Conservation (phyloP, 2,797 vertebrate genomes). For the Bovichtus diacanthus region DNA sequence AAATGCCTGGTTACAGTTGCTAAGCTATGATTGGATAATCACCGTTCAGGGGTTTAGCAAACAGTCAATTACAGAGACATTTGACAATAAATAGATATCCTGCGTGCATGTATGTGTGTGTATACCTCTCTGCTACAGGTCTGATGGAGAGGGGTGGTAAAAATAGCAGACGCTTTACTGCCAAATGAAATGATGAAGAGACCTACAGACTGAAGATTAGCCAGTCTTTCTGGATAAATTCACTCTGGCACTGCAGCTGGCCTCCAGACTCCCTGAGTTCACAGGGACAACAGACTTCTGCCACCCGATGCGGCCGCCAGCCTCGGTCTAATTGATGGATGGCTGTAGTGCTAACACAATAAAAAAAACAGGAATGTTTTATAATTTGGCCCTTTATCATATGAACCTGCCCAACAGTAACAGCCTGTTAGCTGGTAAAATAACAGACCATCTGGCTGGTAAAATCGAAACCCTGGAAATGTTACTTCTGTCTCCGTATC, state of each 20-base stretch:
- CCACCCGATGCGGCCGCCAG: conserved; percentile 11
- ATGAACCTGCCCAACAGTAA: conserved; percentile 1
- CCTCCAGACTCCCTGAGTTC: conserved; percentile 49
- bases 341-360: conserved; percentile 38
- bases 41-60: not conserved
- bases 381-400: conserved; percentile 32
- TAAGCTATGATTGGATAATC: not conserved
- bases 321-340: conserved; percentile 56
- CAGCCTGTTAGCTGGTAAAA: not conserved
- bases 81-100: not conserved
- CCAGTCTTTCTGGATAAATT: conserved; percentile 40
- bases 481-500: not conserved
- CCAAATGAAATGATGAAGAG: conserved; percentile 57
- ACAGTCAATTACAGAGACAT: not conserved
- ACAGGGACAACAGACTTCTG: conserved; percentile 41
- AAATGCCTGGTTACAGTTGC: not conserved
- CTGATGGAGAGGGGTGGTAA: conserved; percentile 32
- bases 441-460: conserved; percentile 26
- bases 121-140: conserved; percentile 16
- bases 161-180: conserved; percentile 45
- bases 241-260: conserved; percentile 31
- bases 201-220: conserved; percentile 41
- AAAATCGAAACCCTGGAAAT: not conserved
- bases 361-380: conserved; percentile 36
- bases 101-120: not conserved